Evolutionary conservation across 2,797 vertebrate species (phyloP).

Genomic region (Ceyx erithaca): DNA sequence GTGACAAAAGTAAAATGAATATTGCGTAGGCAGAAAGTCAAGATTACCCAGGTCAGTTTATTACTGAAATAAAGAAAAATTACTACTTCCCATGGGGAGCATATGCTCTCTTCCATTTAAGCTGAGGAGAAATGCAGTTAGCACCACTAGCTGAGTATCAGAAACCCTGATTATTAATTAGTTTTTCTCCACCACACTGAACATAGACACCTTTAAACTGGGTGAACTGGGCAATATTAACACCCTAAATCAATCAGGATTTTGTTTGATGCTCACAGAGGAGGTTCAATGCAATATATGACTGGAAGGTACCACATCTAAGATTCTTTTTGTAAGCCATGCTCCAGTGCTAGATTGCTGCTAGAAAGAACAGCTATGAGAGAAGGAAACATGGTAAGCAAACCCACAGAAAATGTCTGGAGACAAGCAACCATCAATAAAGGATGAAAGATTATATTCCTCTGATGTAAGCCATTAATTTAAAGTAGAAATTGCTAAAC

Average conservation of each 20-base stretch:
- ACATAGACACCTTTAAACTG: neutral
- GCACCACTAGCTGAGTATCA: neutral
- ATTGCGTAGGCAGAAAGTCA: neutral
- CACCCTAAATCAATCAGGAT: neutral
- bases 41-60: neutral
- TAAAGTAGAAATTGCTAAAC: neutral
- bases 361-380: neutral
- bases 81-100: fast-evolving
- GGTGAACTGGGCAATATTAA: neutral
- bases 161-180: neutral
- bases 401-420: neutral
- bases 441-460: neutral
- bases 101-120: neutral
- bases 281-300: neutral
- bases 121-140: neutral
- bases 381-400: neutral
- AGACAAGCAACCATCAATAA: neutral
- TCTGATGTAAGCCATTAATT: neutral
- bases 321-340: fast-evolving
- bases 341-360: neutral
- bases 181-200: neutral
- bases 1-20: neutral
- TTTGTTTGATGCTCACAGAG: neutral
- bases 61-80: neutral
- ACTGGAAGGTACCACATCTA: neutral